Base-by-base conservation (phyloP, 2,113 vertebrate species). In the Morone chrysops region DNA sequence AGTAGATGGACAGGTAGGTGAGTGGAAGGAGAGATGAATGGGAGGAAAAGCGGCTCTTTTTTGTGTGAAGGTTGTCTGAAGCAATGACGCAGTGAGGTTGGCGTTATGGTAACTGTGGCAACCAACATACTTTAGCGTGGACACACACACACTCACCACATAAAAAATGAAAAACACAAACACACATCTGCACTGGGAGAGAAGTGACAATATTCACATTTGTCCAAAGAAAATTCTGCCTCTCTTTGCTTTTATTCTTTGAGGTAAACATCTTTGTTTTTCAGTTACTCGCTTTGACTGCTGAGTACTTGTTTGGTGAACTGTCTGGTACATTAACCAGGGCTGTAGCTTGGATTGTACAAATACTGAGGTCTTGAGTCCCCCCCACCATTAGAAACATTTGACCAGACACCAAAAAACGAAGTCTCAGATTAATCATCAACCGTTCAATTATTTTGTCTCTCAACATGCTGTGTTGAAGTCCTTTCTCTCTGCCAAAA, bases 101-200 rank as follows among this genome's bases (percentile, higher is more conserved):
- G 92, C 81, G 89, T 94, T 95, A 93, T 8, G 76, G 94, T 94
- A 87, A 89, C 94, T 89, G 87, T 92, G 90, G 92, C 81, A 93
- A 95, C 92, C 62, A 82, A 59, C 73, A 90, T 86, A 89, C 82
- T 78, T 83, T 80, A 89, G 66, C 0, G 13, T 11, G 22, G 3
- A 56, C 54, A 76, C 13, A 60, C 68, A 53, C 53, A 75, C 12
- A 60, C 68, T 74, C 59, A 74, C 77, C 22, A 36, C 59, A 75
- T 69, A 62, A 84, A 75, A 77, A 72, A 75, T 63, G 22, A 90
- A 82, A 81, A 86, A 61, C 51, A 85, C 72, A 87, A 84, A 87
- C 81, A 82, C 62, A 75, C 63, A 83, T 81, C 85, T 80, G 77
- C 79, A 88, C 76, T 60, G 74, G 69, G 84, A 83, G 81, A 81